phyloP scores from a whole-genome alignment of 1,140 invertebrate species.

The Marisa cornuarietis region DNA sequence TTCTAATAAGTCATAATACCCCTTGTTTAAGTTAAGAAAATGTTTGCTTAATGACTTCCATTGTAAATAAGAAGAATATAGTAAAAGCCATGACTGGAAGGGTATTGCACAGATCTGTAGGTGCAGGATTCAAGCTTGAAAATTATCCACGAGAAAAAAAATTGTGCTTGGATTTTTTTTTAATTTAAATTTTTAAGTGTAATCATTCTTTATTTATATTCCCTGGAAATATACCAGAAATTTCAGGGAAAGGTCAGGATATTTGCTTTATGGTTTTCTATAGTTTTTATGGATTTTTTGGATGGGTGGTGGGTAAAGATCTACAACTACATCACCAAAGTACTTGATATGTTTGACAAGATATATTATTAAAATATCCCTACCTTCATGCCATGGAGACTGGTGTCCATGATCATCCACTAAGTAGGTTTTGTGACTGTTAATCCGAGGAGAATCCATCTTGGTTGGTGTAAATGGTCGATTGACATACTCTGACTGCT shows the following conservation, averaged over 20 bases:
- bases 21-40: too few species aligned
- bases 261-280: neutral
- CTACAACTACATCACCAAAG: too few species aligned
- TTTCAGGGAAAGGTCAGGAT: neutral
- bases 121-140: too few species aligned
- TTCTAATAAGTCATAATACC: too few species aligned
- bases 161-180: too few species aligned
- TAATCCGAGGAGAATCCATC: constrained; percentile 40
- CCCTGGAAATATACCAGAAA: neutral
- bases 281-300: neutral
- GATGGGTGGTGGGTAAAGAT: neutral
- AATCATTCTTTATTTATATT: neutral
- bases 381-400: constrained; percentile 49
- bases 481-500: constrained; percentile 41
- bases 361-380: neutral
- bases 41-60: too few species aligned
- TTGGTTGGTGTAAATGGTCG: constrained; percentile 45
- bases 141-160: too few species aligned
- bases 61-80: too few species aligned
- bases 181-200: neutral
- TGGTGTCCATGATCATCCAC: constrained; percentile 38
- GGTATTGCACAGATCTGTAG: too few species aligned
- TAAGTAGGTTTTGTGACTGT: constrained; percentile 40
- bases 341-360: too few species aligned
- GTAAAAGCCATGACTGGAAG: too few species aligned